Evolutionary conservation across 1,140 invertebrate genomes (phyloP).

Genomic region (Vanessa atalanta): DNA sequence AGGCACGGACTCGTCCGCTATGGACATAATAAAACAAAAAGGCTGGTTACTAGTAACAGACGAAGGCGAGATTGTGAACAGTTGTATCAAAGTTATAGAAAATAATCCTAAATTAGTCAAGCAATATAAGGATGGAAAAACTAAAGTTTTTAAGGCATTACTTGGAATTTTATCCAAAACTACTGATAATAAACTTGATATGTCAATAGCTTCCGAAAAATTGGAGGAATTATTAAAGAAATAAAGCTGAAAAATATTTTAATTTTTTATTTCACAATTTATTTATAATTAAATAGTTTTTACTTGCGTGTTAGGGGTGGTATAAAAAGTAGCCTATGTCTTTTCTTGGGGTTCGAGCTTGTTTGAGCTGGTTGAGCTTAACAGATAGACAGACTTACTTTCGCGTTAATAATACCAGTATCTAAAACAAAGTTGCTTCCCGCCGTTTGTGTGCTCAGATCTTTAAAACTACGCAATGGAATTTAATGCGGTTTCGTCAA

Average conservation of each 20-base stretch:
- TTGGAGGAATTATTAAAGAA: constrained; percentile 83
- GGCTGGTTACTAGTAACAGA: constrained; percentile 85
- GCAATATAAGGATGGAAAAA: constrained; percentile 86
- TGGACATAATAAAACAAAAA: constrained; percentile 83
- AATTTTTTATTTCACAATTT: constrained; percentile 5
- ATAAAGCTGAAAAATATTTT: constrained; percentile 42
- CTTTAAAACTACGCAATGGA: too few relatives aligned
- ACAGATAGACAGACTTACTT: too few relatives aligned
- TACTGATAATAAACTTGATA: constrained; percentile 84
- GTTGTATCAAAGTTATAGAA: constrained; percentile 83
- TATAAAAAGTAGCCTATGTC: too few relatives aligned
- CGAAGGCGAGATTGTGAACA: constrained; percentile 80
- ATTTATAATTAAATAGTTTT: too few relatives aligned
- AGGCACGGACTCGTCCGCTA: constrained; percentile 60
- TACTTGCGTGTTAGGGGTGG: too few relatives aligned
- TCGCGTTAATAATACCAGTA: too few relatives aligned
- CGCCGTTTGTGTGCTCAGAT: too few relatives aligned
- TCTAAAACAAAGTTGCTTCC: too few relatives aligned
- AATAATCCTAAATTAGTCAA: constrained; percentile 86
- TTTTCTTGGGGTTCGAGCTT: too few relatives aligned
- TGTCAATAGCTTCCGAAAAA: constrained; percentile 82
- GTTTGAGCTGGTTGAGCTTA: too few relatives aligned
- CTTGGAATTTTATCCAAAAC: constrained; percentile 82
- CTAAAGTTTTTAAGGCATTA: constrained; percentile 84
- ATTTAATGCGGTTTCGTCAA: too few relatives aligned